A percentile compares a stretch with the other conserved stretches of the same genome.
These are phyloP conservation scores for Brachyrhaphis roseni DNA, from an alignment of 2,797 vertebrate genomes.

Conservation along the genomic window DNA sequence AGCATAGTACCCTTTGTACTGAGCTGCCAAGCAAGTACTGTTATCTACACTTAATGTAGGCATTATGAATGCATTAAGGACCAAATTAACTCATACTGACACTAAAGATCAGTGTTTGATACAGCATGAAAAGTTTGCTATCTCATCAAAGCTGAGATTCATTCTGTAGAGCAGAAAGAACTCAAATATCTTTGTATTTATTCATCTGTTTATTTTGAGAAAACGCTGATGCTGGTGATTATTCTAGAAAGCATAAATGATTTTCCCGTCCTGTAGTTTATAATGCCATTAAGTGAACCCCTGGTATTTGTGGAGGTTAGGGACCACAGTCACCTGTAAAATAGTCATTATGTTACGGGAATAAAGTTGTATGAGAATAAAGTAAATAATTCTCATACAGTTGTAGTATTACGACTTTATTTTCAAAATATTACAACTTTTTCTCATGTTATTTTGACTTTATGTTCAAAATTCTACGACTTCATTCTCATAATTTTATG, in stretches of 20 bases:
- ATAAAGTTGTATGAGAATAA: too few species aligned
- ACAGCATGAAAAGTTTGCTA: background rate
- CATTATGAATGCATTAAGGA: background rate
- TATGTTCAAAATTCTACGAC: too few species aligned
- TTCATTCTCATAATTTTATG: too few species aligned
- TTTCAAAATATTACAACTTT: too few species aligned
- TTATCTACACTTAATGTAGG: background rate
- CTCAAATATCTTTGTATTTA: background rate
- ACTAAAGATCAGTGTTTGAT: background rate
- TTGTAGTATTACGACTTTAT: too few species aligned
- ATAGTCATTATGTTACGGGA: too few species aligned
- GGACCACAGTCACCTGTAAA: too few species aligned
- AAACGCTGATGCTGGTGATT: background rate
- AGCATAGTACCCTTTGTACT: background rate
- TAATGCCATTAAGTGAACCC: too few species aligned
- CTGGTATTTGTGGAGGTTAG: too few species aligned
- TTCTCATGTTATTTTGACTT: too few species aligned
- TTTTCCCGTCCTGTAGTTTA: background rate
- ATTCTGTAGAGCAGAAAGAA: background rate
- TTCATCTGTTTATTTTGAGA: background rate
- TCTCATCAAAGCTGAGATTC: background rate
- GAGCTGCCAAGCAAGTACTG: background rate
- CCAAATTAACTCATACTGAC: background rate
- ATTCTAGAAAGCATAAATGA: background rate
- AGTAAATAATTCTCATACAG: too few species aligned